These are phyloP conservation scores for Archips crataeganus DNA, from an alignment of 2,888 invertebrate genomes.

Conservation along the genomic window DNA sequence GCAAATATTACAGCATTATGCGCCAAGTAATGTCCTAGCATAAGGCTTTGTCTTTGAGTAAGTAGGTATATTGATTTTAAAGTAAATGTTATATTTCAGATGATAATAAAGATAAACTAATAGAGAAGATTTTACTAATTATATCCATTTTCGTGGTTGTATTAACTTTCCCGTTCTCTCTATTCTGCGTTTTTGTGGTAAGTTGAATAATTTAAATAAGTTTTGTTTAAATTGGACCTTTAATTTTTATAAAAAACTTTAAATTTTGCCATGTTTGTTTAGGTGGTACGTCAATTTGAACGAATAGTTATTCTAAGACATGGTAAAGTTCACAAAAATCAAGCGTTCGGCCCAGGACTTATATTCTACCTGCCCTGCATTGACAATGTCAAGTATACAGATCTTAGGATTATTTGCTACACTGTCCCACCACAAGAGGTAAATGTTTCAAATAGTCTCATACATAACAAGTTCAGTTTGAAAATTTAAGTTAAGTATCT, in stretches of 20 bases:
- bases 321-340: constrained; percentile 89
- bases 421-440: constrained; percentile 98
- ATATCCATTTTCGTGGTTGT: constrained; percentile 56
- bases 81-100: constrained; percentile 50
- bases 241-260: background rate
- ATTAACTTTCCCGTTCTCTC: constrained; percentile 61
- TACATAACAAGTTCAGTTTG: background rate
- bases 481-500: background rate
- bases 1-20: too few relatives aligned
- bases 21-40: too few relatives aligned
- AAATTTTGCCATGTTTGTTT: constrained; percentile 26
- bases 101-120: constrained; percentile 42
- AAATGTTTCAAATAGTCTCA: constrained; percentile 38
- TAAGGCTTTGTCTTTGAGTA: background rate
- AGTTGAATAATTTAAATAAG: constrained; percentile 43
- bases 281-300: constrained; percentile 93
- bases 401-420: constrained; percentile 95
- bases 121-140: constrained; percentile 57
- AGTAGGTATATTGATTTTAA: background rate
- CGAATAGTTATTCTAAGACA: constrained; percentile 93
- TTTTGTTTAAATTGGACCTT: background rate
- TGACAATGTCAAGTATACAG: constrained; percentile 93
- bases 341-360: constrained; percentile 91
- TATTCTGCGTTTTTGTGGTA: constrained; percentile 60
- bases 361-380: constrained; percentile 96